Evolutionary conservation across 2,888 invertebrate genomes (phyloP).

Genomic region (Caprella mutica): DNA sequence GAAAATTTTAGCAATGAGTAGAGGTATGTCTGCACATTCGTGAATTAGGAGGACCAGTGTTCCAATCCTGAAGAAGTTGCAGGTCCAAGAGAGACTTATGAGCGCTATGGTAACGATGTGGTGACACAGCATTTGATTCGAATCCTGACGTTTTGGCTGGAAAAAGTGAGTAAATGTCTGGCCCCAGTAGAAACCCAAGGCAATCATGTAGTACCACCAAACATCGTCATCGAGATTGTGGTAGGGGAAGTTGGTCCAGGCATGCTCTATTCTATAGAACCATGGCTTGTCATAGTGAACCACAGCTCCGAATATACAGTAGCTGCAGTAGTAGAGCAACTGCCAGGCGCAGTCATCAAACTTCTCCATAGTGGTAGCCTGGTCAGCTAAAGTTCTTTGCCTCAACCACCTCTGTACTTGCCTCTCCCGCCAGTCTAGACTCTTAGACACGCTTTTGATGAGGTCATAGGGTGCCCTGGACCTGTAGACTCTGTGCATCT

Average conservation of each 20-base stretch:
- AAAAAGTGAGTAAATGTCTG: conserved; percentile 85
- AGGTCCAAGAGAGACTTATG: conserved; percentile 85
- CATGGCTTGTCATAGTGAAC: conserved; percentile 83
- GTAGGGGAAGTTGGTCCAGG: conserved; percentile 67
- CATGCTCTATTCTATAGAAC: conserved; percentile 80
- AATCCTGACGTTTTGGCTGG: conserved; percentile 79
- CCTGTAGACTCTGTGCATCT: conserved; percentile 10
- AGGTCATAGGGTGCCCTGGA: conserved; percentile 8
- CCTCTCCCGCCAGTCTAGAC: conserved; percentile 67
- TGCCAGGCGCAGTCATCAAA: conserved; percentile 56
- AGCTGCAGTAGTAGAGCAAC: conserved; percentile 22
- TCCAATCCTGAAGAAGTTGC: conserved; percentile 83
- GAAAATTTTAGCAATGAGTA: conserved; percentile 85
- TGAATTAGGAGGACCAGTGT: conserved; percentile 75
- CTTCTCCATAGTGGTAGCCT: conserved; percentile 75
- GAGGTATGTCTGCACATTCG: conserved; percentile 78
- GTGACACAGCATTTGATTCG: conserved; percentile 97
- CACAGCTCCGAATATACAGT: conserved; percentile 57
- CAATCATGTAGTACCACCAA: conserved; percentile 97
- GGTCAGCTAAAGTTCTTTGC: conserved; percentile 67
- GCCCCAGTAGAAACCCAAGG: conserved; percentile 89
- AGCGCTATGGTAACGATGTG: conserved; percentile 85
- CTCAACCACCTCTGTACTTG: conserved; percentile 88
- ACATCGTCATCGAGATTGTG: conserved; percentile 66
- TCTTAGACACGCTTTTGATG: conserved; percentile 50